Percentiles rank a stretch among this genome's conserved stretches.
These are phyloP conservation scores for Unio delphinus DNA, from an alignment of 2,888 invertebrate genomes.

Conservation along the genomic window DNA sequence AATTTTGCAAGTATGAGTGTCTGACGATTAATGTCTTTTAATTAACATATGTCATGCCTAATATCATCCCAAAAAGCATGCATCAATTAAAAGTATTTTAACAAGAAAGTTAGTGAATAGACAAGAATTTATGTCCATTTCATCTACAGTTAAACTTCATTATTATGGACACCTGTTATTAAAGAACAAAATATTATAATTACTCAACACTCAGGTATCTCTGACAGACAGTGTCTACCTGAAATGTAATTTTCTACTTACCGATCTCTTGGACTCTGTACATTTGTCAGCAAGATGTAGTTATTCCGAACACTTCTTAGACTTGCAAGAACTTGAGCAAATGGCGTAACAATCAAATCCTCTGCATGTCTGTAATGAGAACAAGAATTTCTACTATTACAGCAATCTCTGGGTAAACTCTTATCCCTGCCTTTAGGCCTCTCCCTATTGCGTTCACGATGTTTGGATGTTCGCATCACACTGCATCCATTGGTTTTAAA, in stretches of 20 bases:
- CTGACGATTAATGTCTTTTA: no score
- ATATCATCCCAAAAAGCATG: no score
- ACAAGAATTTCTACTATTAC: conserved; percentile 51
- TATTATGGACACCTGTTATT: no score
- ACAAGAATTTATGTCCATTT: no score
- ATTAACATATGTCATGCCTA: no score
- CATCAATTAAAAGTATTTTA: no score
- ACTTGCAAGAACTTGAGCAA: conserved; percentile 99
- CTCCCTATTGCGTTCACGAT: conserved; percentile 24
- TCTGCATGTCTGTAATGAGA: conserved; percentile 89
- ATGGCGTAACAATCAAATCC: conserved; percentile 99
- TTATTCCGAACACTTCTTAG: conserved; percentile 98
- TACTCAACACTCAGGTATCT: not conserved
- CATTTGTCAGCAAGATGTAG: conserved; percentile 96
- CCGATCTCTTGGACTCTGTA: conserved; percentile 63
- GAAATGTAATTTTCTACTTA: conserved; percentile 31
- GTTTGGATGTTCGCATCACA: conserved; percentile 36
- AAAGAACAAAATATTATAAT: no score
- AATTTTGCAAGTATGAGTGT: no score
- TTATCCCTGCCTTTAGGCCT: not conserved
- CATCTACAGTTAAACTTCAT: no score
- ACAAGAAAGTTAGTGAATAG: no score
- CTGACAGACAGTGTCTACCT: not conserved
- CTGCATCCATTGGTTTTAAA: conserved; percentile 47
- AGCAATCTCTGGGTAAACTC: conserved; percentile 5